phyloP scores from a whole-genome alignment of 1,140 invertebrate genomes.

The Neodiprion pinetum region DNA sequence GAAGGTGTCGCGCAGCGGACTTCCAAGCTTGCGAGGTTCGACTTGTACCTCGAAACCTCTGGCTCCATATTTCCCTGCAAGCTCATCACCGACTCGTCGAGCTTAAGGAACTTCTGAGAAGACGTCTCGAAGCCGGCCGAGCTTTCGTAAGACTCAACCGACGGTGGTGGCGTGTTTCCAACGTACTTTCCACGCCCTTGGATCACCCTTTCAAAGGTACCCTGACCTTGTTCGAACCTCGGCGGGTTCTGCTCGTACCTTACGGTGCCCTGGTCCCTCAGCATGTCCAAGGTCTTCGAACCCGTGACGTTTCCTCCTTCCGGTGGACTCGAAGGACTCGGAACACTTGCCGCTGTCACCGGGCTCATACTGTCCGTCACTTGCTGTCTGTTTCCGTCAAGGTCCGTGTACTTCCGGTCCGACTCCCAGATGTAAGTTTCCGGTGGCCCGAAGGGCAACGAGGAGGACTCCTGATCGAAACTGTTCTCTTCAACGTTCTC shows the following conservation, averaged over 20 bases:
- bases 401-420: conserved; percentile 49
- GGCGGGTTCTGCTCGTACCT: conserved; percentile 30
- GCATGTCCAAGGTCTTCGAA: conserved; percentile 56
- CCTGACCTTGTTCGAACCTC: conserved; percentile 10
- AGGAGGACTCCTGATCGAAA: conserved; percentile 48
- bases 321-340: conserved; percentile 56
- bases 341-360: conserved; percentile 52
- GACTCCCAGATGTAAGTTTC: conserved; percentile 57
- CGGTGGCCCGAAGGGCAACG: conserved; percentile 41
- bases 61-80: background rate
- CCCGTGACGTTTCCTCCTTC: conserved; percentile 50
- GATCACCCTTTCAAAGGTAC: conserved; percentile 7
- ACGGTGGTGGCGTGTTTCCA: background rate
- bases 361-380: conserved; percentile 53
- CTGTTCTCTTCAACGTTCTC: conserved; percentile 44
- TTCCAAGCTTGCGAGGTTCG: background rate
- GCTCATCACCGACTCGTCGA: background rate
- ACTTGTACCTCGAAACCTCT: background rate
- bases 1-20: background rate
- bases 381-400: conserved; percentile 42
- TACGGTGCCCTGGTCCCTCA: conserved; percentile 42
- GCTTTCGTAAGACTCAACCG: background rate
- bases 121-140: background rate
- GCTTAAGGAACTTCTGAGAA: background rate
- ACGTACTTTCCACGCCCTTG: background rate